A percentile compares a stretch with the other conserved stretches of the same genome.
Conservation (phyloP, 2,888 invertebrate species). For the Lapara coniferarum region DNA sequence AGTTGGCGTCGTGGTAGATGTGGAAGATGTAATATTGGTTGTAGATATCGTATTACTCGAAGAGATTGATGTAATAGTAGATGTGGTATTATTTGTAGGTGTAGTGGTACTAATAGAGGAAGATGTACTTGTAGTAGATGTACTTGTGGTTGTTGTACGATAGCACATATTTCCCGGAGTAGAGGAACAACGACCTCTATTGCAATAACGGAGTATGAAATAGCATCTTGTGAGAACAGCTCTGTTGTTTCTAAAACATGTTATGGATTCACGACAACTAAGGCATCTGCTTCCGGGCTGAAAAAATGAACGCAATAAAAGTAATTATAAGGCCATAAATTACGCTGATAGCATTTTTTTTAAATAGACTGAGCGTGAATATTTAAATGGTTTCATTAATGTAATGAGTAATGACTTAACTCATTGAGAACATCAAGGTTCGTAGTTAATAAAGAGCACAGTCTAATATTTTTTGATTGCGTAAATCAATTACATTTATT, state of each 20-base stretch:
- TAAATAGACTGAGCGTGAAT: no score
- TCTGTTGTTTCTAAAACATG: constrained; percentile 3
- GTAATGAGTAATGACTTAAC: no score
- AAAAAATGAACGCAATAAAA: not conserved
- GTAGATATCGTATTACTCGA: constrained; percentile 33
- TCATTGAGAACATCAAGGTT: no score
- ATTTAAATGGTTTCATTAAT: no score
- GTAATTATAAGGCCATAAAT: not conserved
- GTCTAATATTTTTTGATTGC: no score
- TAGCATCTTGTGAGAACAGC: constrained; percentile 5
- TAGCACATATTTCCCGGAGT: not conserved
- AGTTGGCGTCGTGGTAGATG: constrained; percentile 32
- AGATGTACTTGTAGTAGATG: constrained; percentile 27
- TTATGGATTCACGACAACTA: not conserved
- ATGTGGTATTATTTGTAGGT: constrained; percentile 30
- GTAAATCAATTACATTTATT: no score
- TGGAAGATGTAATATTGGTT: not conserved
- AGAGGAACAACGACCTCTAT: constrained; percentile 3
- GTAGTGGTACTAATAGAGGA: constrained; percentile 27
- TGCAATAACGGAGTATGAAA: not conserved
- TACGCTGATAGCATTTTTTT: no score
- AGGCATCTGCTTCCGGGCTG: constrained; percentile 4
- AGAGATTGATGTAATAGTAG: constrained; percentile 26
- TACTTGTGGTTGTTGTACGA: constrained; percentile 15
- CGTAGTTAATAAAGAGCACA: no score